Conservation (phyloP, 2,797 vertebrate genomes). For the Leptatherina wallacei region DNA sequence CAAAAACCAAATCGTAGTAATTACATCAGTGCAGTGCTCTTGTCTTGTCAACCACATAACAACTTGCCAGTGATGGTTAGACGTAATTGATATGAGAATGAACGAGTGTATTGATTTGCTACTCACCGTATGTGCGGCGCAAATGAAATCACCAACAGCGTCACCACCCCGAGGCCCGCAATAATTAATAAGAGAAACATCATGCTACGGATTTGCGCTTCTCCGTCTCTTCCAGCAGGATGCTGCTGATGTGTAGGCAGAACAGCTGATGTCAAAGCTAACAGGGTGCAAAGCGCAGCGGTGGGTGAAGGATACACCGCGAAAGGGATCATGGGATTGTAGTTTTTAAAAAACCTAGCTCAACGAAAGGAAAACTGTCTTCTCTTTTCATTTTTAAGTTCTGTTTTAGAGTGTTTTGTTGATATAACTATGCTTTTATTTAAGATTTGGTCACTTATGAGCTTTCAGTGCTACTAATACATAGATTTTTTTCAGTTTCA, state of each 20-base stretch:
- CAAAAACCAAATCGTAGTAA: not conserved
- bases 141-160: conserved; percentile 76
- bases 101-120: not conserved
- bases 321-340: conserved; percentile 80
- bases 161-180: conserved; percentile 68
- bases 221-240: conserved; percentile 35
- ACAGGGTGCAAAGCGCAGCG: conserved; percentile 7
- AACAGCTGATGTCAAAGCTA: conserved; percentile 75
- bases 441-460: too few relatives aligned
- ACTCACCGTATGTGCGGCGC: conserved; percentile 82
- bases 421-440: not conserved
- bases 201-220: conserved; percentile 11
- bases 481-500: not conserved
- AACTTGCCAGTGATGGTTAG: conserved; percentile 17
- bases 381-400: not conserved
- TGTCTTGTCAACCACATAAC: conserved; percentile 41
- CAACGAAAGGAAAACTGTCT: not conserved
- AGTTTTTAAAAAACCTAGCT: conserved; percentile 48
- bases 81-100: not conserved
- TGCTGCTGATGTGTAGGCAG: conserved; percentile 49
- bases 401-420: not conserved
- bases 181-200: conserved; percentile 72
- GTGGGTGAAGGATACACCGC: conserved; percentile 10
- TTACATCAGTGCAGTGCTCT: conserved; percentile 30
- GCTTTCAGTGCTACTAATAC: not conserved